A percentile compares a stretch with the other conserved stretches of the same genome.
phyloP scores from a whole-genome alignment of 2,888 invertebrate species.

The Entomobrya multifasciata region DNA sequence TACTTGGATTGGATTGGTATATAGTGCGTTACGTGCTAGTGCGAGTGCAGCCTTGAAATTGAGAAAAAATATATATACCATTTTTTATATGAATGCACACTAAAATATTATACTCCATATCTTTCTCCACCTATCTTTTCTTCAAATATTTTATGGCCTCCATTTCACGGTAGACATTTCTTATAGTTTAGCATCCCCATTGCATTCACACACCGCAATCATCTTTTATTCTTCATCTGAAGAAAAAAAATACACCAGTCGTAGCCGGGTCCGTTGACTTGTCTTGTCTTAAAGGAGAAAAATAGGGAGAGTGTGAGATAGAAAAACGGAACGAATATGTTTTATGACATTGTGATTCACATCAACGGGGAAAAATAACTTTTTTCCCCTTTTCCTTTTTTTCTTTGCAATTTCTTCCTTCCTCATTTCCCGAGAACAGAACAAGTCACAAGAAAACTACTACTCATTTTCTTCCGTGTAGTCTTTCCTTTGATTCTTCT shows the following conservation, averaged over 20 bases:
- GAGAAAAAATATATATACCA: too few species aligned
- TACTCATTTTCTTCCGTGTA: not conserved
- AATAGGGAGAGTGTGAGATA: constrained; percentile 19
- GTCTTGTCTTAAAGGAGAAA: not conserved
- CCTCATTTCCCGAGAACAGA: not conserved
- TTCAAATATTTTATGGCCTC: not conserved
- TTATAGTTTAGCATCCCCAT: too few species aligned
- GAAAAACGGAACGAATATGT: constrained; percentile 64
- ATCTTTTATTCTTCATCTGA: too few species aligned
- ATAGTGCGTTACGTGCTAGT: too few species aligned
- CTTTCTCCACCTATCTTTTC: not conserved
- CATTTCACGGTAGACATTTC: not conserved
- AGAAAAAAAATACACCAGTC: too few species aligned
- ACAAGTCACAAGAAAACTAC: too few species aligned
- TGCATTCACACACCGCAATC: not conserved
- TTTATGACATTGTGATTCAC: constrained; percentile 68
- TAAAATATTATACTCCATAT: not conserved
- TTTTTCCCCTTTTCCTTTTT: not conserved
- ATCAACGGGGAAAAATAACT: constrained; percentile 41
- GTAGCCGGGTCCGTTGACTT: constrained; percentile 1
- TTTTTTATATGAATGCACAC: constrained; percentile 3
- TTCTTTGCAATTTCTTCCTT: constrained; percentile 43
- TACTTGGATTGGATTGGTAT: too few species aligned
- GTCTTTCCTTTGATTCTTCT: not conserved
- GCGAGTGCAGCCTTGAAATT: constrained; percentile 40